phyloP scores from a whole-genome alignment of 2,113 vertebrate genomes.

The Alces alces region DNA sequence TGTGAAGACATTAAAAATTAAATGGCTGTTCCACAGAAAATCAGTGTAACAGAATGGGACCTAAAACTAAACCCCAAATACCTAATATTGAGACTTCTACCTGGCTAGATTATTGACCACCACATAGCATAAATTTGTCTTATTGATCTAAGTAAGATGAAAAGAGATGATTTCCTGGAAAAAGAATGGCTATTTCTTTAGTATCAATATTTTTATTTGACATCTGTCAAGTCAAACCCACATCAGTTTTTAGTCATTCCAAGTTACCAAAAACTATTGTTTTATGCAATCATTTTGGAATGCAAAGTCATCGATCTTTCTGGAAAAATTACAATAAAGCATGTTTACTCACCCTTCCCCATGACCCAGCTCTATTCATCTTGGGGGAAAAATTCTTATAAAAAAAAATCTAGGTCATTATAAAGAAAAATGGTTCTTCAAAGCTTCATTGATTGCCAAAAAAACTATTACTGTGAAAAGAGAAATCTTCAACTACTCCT shows the following conservation, averaged over 20 bases:
- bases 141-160: slow-evolving; percentile 54
- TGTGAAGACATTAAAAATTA: slow-evolving; percentile 30
- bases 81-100: slow-evolving; percentile 35
- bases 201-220: slow-evolving; percentile 60
- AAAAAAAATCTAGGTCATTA: slow-evolving; percentile 58
- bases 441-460: slow-evolving; percentile 69
- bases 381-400: not conserved
- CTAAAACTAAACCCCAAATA: slow-evolving; percentile 31
- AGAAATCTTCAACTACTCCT: slow-evolving; percentile 64
- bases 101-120: slow-evolving; percentile 51
- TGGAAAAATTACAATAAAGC: slow-evolving; percentile 52
- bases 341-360: not conserved
- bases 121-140: slow-evolving; percentile 45
- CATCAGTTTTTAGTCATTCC: slow-evolving; percentile 39
- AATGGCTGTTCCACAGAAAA: not conserved
- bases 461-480: slow-evolving; percentile 68
- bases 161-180: slow-evolving; percentile 64
- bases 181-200: slow-evolving; percentile 56
- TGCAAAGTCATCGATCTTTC: slow-evolving; percentile 30
- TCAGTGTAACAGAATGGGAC: slow-evolving; percentile 61
- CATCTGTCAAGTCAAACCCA: slow-evolving; percentile 48
- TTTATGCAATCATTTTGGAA: slow-evolving; percentile 39
- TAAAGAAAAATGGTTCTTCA: slow-evolving; percentile 66
- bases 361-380: slow-evolving; percentile 38
- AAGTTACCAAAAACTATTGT: slow-evolving; percentile 47